A percentile compares a stretch with the other conserved stretches of the same genome.
Conservation (phyloP, 2,797 vertebrate species). For the Ispidina picta region DNA sequence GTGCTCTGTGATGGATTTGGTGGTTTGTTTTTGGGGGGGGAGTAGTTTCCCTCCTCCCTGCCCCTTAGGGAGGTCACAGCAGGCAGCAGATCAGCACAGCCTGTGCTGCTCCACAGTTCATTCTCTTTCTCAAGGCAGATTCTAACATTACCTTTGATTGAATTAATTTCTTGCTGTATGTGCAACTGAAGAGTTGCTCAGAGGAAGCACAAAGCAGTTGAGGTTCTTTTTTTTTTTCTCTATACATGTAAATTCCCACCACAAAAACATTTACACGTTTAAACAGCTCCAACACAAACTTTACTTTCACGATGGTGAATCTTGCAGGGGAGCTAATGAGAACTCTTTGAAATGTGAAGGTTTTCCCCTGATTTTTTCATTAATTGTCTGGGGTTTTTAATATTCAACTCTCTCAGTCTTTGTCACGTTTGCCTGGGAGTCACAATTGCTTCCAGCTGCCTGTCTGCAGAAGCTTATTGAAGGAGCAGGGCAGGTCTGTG, state of each 20-base stretch:
- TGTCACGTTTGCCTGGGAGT: constrained; percentile 65
- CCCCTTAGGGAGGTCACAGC: constrained; percentile 35
- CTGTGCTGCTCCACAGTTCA: constrained; percentile 15
- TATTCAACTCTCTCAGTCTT: constrained; percentile 72
- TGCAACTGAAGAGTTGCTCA: constrained; percentile 72
- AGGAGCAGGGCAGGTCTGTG: constrained; percentile 52
- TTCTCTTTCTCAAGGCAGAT: constrained; percentile 67
- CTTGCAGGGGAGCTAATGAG: constrained; percentile 52
- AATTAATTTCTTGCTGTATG: constrained; percentile 74
- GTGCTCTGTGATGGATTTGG: constrained; percentile 46
- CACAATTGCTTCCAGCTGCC: constrained; percentile 74
- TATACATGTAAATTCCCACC: constrained; percentile 7
- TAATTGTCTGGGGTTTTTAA: neutral
- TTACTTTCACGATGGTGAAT: constrained; percentile 48
- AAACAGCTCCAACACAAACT: constrained; percentile 49
- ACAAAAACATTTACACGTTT: constrained; percentile 65
- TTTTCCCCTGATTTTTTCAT: constrained; percentile 65
- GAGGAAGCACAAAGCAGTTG: constrained; percentile 68
- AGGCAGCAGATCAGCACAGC: constrained; percentile 48
- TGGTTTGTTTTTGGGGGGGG: constrained; percentile 36
- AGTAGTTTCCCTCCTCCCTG: neutral
- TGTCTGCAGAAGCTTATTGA: constrained; percentile 69
- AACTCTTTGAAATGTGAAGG: constrained; percentile 69
- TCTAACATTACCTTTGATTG: constrained; percentile 67
- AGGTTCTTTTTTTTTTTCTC: constrained; percentile 61